These are phyloP conservation scores for Crax fasciolata DNA, from an alignment of 2,797 vertebrate species.

Conservation along the genomic window DNA sequence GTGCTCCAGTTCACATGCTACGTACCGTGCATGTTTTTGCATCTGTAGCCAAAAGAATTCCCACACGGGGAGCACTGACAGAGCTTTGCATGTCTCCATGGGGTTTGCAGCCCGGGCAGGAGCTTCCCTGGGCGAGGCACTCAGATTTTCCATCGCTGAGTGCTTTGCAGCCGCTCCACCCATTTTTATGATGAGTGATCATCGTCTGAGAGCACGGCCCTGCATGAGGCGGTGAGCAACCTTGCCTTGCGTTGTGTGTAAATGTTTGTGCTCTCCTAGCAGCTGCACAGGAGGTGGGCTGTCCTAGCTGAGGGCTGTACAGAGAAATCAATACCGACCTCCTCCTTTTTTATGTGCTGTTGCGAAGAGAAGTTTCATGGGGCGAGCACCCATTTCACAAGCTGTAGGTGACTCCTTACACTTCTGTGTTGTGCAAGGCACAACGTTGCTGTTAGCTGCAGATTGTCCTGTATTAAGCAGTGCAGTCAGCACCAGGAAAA, in stretches of 20 bases:
- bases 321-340: background rate
- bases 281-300: slow-evolving; percentile 31
- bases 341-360: background rate
- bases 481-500: background rate
- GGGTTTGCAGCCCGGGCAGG: slow-evolving; percentile 16
- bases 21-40: background rate
- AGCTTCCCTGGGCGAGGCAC: slow-evolving; percentile 1
- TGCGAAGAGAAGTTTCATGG: background rate
- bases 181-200: slow-evolving; percentile 66
- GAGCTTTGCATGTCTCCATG: background rate
- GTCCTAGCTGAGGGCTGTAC: background rate
- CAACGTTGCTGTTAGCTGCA: background rate
- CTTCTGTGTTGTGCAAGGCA: background rate
- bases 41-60: background rate
- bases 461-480: background rate
- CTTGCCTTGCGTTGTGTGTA: slow-evolving; percentile 38
- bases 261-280: slow-evolving; percentile 55
- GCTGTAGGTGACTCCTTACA: background rate
- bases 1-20: background rate
- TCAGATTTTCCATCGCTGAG: slow-evolving; percentile 56
- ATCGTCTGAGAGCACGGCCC: background rate
- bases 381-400: slow-evolving; percentile 2
- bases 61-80: background rate
- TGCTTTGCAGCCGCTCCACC: slow-evolving; percentile 55
- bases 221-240: slow-evolving; percentile 47